These are phyloP conservation scores for Drosophila neutralis DNA, from an alignment of 2,888 invertebrate species.

Conservation along the genomic window DNA sequence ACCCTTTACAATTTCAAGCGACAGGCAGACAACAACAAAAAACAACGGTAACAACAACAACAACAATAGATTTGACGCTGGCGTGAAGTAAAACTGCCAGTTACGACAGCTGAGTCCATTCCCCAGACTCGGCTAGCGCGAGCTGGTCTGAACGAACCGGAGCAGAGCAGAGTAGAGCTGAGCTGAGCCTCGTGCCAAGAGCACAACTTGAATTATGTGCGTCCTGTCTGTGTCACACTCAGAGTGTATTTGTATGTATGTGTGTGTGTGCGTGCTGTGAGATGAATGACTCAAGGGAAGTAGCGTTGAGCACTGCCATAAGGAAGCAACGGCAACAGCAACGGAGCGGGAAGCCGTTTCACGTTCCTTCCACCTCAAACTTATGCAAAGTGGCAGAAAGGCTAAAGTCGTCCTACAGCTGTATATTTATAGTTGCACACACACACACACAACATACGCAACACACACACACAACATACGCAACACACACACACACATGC, in stretches of 20 bases:
- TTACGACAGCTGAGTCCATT: conserved; percentile 70
- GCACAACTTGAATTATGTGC: conserved; percentile 76
- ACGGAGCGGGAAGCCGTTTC: conserved; percentile 47
- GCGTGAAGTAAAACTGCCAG: conserved; percentile 75
- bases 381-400: conserved; percentile 70
- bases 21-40: conserved; percentile 38
- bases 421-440: conserved; percentile 17
- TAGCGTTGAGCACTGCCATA: conserved; percentile 76
- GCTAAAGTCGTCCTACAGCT: conserved; percentile 17
- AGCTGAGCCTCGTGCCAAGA: conserved; percentile 63
- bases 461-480: not conserved
- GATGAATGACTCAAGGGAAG: conserved; percentile 76
- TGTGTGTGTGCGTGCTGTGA: conserved; percentile 41
- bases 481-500: not conserved
- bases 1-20: conserved; percentile 54
- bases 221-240: conserved; percentile 51
- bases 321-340: conserved; percentile 68
- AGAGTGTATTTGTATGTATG: conserved; percentile 14
- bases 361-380: conserved; percentile 42
- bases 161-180: conserved; percentile 20
- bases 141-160: conserved; percentile 7
- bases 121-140: conserved; percentile 31
- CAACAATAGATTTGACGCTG: conserved; percentile 36
- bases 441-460: too few species aligned
- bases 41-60: conserved; percentile 18